Evolutionary conservation across 2,113 vertebrate genomes (phyloP).

Genomic region (Microcebus murinus): DNA sequence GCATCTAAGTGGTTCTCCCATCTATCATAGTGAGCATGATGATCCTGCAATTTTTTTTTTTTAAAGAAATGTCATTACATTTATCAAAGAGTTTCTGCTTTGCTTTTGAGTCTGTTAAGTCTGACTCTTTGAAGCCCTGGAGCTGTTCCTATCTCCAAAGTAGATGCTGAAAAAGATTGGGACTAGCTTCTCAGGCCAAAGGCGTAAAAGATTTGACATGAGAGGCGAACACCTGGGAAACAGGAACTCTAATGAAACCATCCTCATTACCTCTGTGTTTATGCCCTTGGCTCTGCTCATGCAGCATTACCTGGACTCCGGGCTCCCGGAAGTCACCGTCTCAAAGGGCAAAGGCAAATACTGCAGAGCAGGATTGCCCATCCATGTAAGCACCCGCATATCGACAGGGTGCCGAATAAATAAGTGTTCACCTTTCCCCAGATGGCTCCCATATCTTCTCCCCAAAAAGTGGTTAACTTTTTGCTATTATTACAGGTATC

Average conservation of each 20-base stretch:
- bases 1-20: slow-evolving; percentile 27
- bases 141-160: neutral
- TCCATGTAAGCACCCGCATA: accelerated
- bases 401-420: neutral
- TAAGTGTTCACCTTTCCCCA: neutral
- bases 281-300: neutral
- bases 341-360: neutral
- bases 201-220: neutral
- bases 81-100: slow-evolving; percentile 5
- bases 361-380: accelerated
- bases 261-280: neutral
- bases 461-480: neutral
- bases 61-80: neutral
- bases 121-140: neutral
- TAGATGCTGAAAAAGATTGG: neutral
- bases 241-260: neutral
- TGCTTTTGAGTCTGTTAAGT: neutral
- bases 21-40: neutral
- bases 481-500: neutral
- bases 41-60: neutral
- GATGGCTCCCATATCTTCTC: neutral
- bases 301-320: neutral
- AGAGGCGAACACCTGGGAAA: neutral
- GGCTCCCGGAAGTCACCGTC: neutral
- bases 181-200: neutral